A percentile compares a stretch with the other conserved stretches of the same genome.
Evolutionary conservation across 2,113 vertebrate genomes (phyloP).

Genomic region (Gracilinanus agilis): DNA sequence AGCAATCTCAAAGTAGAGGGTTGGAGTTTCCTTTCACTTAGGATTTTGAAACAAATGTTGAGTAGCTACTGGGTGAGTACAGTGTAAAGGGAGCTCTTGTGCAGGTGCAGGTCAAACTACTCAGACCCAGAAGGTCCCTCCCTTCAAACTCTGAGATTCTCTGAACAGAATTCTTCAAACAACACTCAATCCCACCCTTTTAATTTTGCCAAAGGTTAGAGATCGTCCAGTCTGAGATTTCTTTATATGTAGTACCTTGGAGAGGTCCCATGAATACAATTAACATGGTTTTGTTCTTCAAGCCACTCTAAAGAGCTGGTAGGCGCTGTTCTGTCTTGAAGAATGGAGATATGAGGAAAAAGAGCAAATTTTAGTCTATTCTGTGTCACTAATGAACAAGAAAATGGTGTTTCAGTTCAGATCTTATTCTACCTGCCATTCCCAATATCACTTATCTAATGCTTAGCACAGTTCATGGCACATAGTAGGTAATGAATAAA

Average conservation of each 20-base stretch:
- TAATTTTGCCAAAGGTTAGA: not conserved
- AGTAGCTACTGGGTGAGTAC: not conserved
- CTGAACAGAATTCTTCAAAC: not conserved
- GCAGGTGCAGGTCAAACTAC: not conserved
- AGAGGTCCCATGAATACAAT: not conserved
- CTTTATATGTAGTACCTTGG: not conserved
- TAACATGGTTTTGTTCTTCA: not conserved
- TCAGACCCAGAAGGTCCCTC: not conserved
- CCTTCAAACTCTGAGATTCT: not conserved
- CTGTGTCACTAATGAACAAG: not conserved
- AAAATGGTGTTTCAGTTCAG: not conserved
- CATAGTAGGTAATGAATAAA: not conserved
- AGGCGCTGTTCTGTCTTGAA: not conserved
- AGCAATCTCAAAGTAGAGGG: not conserved
- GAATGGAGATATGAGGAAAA: not conserved
- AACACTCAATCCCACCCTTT: not conserved
- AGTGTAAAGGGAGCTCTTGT: not conserved
- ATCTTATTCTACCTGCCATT: not conserved
- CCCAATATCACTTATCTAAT: not conserved
- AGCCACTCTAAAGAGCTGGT: not conserved
- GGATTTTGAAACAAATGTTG: not conserved
- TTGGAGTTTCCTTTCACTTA: not conserved
- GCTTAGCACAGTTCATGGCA: not conserved
- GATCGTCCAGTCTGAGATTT: not conserved
- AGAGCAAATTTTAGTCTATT: not conserved